These are phyloP conservation scores for Hippocampus barbouri DNA, from an alignment of 2,113 vertebrate species.

Conservation along the genomic window DNA sequence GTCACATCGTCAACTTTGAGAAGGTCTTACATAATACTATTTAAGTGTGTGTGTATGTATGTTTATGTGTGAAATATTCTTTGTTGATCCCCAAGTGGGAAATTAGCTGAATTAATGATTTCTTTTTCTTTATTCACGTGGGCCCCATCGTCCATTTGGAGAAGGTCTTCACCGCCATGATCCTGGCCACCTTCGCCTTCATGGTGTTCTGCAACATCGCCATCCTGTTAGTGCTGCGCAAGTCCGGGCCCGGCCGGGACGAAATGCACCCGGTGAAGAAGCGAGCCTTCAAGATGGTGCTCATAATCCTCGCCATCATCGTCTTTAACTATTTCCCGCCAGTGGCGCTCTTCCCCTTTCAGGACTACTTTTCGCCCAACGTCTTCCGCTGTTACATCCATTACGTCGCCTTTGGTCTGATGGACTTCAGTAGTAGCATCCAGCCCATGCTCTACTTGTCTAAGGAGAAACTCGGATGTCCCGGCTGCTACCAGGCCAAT, in stretches of 20 bases:
- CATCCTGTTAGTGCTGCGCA: slow-evolving; percentile 62
- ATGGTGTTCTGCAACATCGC: slow-evolving; percentile 73
- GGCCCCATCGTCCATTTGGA: slow-evolving; percentile 57
- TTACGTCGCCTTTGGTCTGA: slow-evolving; percentile 65
- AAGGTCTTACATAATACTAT: slow-evolving; percentile 26
- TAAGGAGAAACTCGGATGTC: slow-evolving; percentile 45
- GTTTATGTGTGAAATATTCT: no score
- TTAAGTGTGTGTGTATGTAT: no score
- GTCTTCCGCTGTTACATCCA: slow-evolving; percentile 68
- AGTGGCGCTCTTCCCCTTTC: slow-evolving; percentile 73
- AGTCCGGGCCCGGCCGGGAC: slow-evolving; percentile 59
- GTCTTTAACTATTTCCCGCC: slow-evolving; percentile 74
- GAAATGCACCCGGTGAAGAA: slow-evolving; percentile 74
- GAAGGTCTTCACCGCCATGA: slow-evolving; percentile 67
- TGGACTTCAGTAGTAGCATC: slow-evolving; percentile 77
- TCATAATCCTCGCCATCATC: slow-evolving; percentile 73
- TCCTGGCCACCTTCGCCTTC: slow-evolving; percentile 60
- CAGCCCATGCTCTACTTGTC: slow-evolving; percentile 74
- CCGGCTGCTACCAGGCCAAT: slow-evolving; percentile 33
- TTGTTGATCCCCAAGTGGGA: no score
- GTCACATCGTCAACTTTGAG: slow-evolving; percentile 55
- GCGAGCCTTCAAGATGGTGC: slow-evolving; percentile 73
- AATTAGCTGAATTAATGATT: no score
- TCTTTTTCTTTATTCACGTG: neutral
- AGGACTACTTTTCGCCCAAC: slow-evolving; percentile 49